Base-by-base conservation (phyloP, 1,140 invertebrate species). In the Cydia strobilella region DNA sequence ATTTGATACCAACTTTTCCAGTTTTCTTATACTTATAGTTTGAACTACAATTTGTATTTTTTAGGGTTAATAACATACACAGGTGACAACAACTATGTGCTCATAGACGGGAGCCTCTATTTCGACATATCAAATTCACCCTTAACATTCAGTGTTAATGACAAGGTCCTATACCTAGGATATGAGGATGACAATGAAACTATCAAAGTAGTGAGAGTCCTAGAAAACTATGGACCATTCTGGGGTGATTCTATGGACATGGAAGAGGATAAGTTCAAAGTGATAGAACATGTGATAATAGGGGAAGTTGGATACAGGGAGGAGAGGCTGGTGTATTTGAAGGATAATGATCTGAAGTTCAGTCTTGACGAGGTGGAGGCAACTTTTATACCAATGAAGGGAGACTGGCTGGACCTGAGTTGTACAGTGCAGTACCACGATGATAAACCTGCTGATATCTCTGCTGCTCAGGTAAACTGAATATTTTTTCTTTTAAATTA, bases 401-500 rank as follows among this genome's bases (percentile, higher is more conserved):
- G 96, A 5, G 96, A 96, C 84, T 96, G 95, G 94, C 66, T 96
- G 12, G 91, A 94, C 80, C 74, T 96, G n/a, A 93, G 94, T 45
- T 94, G 93, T 25, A 87, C 93, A 71, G 90, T 94, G 13, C 93
- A 95, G 82, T 80, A 94, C n/a, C 85, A 95, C 85, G 92, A 93
- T 75, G 80, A 92, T 25, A 90, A 91, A 13, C 83, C 84, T 65
- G 78, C 78, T 54, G 84, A 90, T 83, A 88, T 90, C 27, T 79
- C 84, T 65, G 77, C 80, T 74, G 75, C 79, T 51, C 85, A 88
- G 83, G 89, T 91, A 82, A 74, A 1, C 20, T 74, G 35, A 73
- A 72, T 71, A 10, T 51, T 15, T 74, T n/a, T 27, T 42, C 54
- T 75, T 71, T 59, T 6, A 35, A 35, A 35, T 6, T 7, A 35